Evolutionary conservation across 2,888 invertebrate species (phyloP).

Genomic region (Thecocarcelia acutangulata): DNA sequence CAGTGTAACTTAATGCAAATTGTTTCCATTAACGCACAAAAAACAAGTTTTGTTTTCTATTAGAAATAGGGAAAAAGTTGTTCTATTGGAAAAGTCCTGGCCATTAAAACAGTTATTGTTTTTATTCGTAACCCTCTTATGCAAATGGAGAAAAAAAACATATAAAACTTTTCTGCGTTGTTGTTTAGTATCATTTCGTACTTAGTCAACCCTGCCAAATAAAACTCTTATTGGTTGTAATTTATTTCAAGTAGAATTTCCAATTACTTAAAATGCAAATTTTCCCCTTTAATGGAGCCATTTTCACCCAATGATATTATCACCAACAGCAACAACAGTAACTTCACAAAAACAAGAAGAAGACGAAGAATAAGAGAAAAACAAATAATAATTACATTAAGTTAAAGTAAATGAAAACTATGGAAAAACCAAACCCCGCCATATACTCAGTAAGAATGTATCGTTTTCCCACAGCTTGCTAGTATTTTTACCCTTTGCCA

Average conservation of each 20-base stretch:
- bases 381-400: constrained; percentile 8
- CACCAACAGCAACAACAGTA: neutral
- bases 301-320: constrained; percentile 44
- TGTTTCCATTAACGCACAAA: no score
- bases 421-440: constrained; percentile 15
- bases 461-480: constrained; percentile 10
- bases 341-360: constrained; percentile 8
- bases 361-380: neutral
- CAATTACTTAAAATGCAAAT: constrained; percentile 63
- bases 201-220: constrained; percentile 40
- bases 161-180: constrained; percentile 21
- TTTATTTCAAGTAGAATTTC: constrained; percentile 53
- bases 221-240: constrained; percentile 31
- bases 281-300: constrained; percentile 48
- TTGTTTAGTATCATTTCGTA: constrained; percentile 21
- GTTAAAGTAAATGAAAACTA: constrained; percentile 26
- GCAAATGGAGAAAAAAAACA: neutral
- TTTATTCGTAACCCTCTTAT: neutral
- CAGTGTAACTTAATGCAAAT: no score
- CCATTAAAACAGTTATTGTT: constrained; percentile 32
- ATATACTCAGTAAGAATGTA: constrained; percentile 7
- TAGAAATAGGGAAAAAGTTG: constrained; percentile 30
- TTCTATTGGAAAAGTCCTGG: constrained; percentile 35
- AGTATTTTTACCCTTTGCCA: neutral
- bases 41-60: constrained; percentile 5